Evolutionary conservation across 2,888 invertebrate species (phyloP), one percentile per base, ranked within the genome.

Genomic region (Sarcophaga carnaria): DNA sequence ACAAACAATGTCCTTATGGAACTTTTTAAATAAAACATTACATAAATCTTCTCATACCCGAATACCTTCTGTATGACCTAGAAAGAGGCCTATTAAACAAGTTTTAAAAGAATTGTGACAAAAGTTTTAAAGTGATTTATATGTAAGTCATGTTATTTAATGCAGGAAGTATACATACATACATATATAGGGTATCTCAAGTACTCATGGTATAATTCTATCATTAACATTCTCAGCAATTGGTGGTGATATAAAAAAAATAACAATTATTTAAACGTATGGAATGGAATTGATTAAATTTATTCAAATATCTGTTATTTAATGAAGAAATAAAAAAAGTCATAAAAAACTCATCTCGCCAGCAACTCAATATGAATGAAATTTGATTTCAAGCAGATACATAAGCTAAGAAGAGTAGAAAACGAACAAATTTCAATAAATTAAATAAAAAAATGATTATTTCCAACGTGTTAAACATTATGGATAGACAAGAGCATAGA

Each of bases 221-320:
- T 11, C 71, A 76, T 80, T 80, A 49, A 64, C 72, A 85, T 80
- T 80, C 80, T 54, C 59, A 76, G 49, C 75, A 25, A 49, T 67
- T 54, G 8, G 14, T 62, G 54, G 12, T 20, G 10, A 37, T 37
- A 37, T 27, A n/a, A 1, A 20, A 81, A 62, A 75, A 49, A 76
- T 25, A 54, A 25, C 22, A 22, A 12, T 66, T 37, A 60, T 69
- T 49, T 25, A 37, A 76, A 60, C 47, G 62, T 20, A 17, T 10
- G 5, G 27, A 76, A 76, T 80, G 71, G 62, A 67, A 72, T 66
- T 59, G 47, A 77, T 78, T 81, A 66, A 76, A 84, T 66, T 66
- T 70, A 60, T 54, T 80, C 4, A 54, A 80, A 80, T 62, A 70
- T 27, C 64, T 77, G 54, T 60, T 66, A 77, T 20, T 70, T 76